Percentiles rank a stretch among this genome's conserved stretches.
Evolutionary conservation across 1,140 invertebrate species (phyloP).

Genomic region (Planococcus citri): DNA sequence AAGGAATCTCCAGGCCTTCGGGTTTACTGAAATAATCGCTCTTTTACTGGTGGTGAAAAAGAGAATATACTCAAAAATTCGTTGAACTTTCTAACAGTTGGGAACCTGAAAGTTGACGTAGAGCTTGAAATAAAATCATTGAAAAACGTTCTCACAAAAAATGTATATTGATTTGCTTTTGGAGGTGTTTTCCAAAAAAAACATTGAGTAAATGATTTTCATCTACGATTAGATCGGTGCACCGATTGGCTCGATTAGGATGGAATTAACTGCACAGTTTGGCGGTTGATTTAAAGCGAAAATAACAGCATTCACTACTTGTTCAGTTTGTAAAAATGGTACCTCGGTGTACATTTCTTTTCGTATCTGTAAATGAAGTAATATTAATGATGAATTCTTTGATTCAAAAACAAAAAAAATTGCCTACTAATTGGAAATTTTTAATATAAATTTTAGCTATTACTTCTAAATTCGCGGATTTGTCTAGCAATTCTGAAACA

Average conservation of each 20-base stretch:
- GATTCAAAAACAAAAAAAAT: not conserved
- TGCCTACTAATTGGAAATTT: slow-evolving; percentile 12
- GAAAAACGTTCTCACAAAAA: too few species aligned
- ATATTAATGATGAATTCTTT: not conserved
- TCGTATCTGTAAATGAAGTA: slow-evolving; percentile 25
- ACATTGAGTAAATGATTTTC: too few species aligned
- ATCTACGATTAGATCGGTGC: slow-evolving; percentile 25
- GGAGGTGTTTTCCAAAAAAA: too few species aligned
- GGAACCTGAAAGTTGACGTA: too few species aligned
- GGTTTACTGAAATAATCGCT: too few species aligned
- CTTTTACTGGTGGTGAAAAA: too few species aligned
- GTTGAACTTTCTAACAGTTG: too few species aligned
- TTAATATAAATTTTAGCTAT: too few species aligned
- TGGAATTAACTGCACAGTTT: slow-evolving; percentile 29
- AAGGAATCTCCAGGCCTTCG: too few species aligned
- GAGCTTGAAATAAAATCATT: too few species aligned
- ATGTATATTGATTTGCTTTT: too few species aligned
- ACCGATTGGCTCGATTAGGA: slow-evolving; percentile 28
- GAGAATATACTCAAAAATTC: too few species aligned
- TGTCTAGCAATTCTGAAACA: slow-evolving; percentile 26
- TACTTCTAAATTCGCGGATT: slow-evolving; percentile 28
- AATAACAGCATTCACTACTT: slow-evolving; percentile 28
- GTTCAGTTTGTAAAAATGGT: slow-evolving; percentile 25
- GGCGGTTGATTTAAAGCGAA: slow-evolving; percentile 28
- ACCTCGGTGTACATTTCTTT: slow-evolving; percentile 26